A percentile compares a stretch with the other conserved stretches of the same genome.
Evolutionary conservation across 2,113 vertebrate species (phyloP).

Genomic region (Rhinogobius similis): DNA sequence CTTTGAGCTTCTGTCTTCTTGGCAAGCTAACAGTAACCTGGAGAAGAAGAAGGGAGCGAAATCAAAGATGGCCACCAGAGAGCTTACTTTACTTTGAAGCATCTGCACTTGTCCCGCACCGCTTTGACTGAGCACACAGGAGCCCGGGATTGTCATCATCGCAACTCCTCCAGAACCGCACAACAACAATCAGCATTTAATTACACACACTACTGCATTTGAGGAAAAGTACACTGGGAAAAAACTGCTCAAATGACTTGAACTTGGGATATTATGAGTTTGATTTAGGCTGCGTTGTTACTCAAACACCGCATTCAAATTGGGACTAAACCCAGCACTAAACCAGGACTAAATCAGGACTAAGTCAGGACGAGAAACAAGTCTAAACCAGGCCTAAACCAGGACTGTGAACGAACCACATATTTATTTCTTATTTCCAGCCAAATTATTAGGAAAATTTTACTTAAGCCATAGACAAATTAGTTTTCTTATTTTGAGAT

Average conservation of each 20-base stretch:
- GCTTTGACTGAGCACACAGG: conserved; percentile 7
- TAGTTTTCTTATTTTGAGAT: too few species aligned
- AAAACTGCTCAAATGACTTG: not conserved
- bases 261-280: not conserved
- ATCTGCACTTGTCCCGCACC: conserved; percentile 35
- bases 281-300: not conserved
- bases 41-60: conserved; percentile 34
- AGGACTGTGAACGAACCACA: too few species aligned
- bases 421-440: too few species aligned
- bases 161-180: not conserved
- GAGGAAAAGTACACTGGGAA: conserved; percentile 1
- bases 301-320: not conserved
- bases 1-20: conserved; percentile 24
- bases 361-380: too few species aligned
- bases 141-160: conserved; percentile 24
- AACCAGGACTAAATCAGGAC: too few species aligned
- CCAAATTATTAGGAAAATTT: too few species aligned
- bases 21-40: conserved; percentile 36
- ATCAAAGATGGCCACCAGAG: conserved; percentile 55
- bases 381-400: too few species aligned
- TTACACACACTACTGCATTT: conserved; percentile 1
- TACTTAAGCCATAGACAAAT: too few species aligned
- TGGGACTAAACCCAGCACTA: not conserved
- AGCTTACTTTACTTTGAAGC: conserved; percentile 43
- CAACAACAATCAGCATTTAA: conserved; percentile 16